A percentile compares a stretch with the other conserved stretches of the same genome.
Conservation (phyloP, 1,140 invertebrate species). For the Bacillus rossius region DNA sequence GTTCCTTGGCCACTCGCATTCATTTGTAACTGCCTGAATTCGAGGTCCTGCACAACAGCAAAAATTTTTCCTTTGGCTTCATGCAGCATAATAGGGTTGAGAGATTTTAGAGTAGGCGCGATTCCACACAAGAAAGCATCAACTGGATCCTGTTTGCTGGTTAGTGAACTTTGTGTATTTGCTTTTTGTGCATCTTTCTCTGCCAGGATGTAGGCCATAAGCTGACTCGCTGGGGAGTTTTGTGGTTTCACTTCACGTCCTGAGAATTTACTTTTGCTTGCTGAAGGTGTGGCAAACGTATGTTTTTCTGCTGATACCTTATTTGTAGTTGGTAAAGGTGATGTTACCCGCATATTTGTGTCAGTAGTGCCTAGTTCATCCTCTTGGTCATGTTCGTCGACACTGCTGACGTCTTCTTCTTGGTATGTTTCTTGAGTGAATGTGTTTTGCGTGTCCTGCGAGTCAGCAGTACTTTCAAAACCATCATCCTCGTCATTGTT, state of each 20-base stretch:
- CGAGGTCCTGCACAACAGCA: constrained; percentile 17
- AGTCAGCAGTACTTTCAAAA: too few species aligned
- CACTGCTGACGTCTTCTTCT: too few species aligned
- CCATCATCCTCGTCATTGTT: constrained; percentile 8
- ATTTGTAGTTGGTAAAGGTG: too few species aligned
- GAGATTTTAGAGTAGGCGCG: constrained; percentile 16
- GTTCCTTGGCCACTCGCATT: too few species aligned
- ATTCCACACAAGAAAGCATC: constrained; percentile 22
- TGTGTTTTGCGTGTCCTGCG: too few species aligned
- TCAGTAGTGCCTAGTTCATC: too few species aligned
- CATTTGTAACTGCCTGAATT: constrained; percentile 15
- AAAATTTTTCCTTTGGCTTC: constrained; percentile 22
- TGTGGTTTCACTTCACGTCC: constrained; percentile 4
- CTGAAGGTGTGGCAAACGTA: background rate
- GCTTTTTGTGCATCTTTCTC: constrained; percentile 11
- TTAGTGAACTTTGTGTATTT: too few species aligned
- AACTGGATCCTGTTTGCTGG: constrained; percentile 6
- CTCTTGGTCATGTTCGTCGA: too few species aligned
- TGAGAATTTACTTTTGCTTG: constrained; percentile 10
- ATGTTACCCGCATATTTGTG: too few species aligned
- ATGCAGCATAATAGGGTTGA: constrained; percentile 11
- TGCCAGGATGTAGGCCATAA: constrained; percentile 19
- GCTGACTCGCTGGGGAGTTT: constrained; percentile 16
- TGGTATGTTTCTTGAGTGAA: too few species aligned
- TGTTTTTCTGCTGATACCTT: too few species aligned